Evolutionary conservation across 2,888 invertebrate genomes (phyloP), one percentile per base, ranked within the genome.

Genomic region (Heliconius aoede): DNA sequence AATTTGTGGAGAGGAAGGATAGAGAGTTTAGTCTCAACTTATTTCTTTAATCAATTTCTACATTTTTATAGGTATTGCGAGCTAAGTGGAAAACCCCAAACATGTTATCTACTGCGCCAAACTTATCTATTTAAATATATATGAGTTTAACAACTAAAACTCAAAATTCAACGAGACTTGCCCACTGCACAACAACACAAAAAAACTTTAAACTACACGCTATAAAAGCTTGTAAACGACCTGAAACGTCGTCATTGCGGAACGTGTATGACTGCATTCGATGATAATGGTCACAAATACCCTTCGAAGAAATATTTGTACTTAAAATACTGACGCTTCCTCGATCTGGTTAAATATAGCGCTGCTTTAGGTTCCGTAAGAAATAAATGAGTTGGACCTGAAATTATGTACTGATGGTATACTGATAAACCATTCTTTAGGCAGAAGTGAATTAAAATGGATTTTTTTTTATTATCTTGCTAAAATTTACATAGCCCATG

Each of bases 321-420:
- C 36, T 65, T 65, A 65, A 65, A 36, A 65, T 65, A 65, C 65
- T 65, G 36, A 65, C 65, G 65, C 65, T 65, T 36, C 64, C 64
- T 36, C 65, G 65, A 65, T 36, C 36, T 65, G 36, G 65, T 36
- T 36, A 36, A 36, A 24, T 24, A 65, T 36, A 65, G 36, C 15
- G 24, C 65, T 36, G 65, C 65, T 24, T 36, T 65, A 24, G 64
- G 36, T 65, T 21, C 32, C 32, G 36, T 36, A 36, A 65, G 24
- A 65, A 65, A 65, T 24, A 11, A 36, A 65, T 36, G 36, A n/a
- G 15, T 36, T 65, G 36, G 36, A 65, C 65, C 36, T 65, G 65
- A 65, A 36, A 36, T 24, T 65, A 65, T 65, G 65, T 13, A 36
- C 15, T 36, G 24, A 24, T 36, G n/a, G 24, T 36, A n/a, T 24